Evolutionary conservation across 2,113 vertebrate species (phyloP).

Genomic region (Symphodus melops): DNA sequence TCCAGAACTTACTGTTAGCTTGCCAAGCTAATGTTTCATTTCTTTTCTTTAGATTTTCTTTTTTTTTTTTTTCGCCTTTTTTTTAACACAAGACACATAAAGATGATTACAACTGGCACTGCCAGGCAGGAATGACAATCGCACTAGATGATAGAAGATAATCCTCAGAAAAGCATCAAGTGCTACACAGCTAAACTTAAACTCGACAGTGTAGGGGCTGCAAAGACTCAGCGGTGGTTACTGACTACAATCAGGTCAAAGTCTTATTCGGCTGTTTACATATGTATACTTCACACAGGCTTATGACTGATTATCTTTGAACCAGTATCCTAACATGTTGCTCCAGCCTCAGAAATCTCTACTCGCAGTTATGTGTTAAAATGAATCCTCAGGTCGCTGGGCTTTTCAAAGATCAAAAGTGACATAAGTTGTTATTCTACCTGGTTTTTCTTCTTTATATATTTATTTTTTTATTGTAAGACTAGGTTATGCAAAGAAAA

Average conservation of each 20-base stretch:
- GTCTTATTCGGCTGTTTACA: constrained; percentile 27
- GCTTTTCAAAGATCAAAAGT: neutral
- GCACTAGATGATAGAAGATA: neutral
- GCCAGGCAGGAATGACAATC: neutral
- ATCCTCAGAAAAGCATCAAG: no score
- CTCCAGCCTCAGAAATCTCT: constrained; percentile 2
- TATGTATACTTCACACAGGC: neutral
- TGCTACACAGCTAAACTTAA: neutral
- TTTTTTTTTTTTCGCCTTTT: no score
- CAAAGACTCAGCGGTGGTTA: neutral
- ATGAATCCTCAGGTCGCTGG: neutral
- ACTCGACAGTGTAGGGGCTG: neutral
- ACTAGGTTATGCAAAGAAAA: neutral
- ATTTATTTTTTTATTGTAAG: neutral
- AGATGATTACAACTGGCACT: no score
- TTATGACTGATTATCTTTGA: constrained; percentile 29
- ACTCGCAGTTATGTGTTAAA: neutral
- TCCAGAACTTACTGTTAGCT: no score
- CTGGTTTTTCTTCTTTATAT: neutral
- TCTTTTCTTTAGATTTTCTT: no score
- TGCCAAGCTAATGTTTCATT: no score
- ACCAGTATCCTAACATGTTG: constrained; percentile 1
- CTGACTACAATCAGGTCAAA: constrained; percentile 25
- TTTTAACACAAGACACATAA: no score
- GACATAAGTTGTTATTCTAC: neutral